Evolutionary conservation across 92 coral and sea anemone genomes (phyloP), one percentile per base, ranked within the genome.

Genomic region (Plumapathes pennacea): DNA sequence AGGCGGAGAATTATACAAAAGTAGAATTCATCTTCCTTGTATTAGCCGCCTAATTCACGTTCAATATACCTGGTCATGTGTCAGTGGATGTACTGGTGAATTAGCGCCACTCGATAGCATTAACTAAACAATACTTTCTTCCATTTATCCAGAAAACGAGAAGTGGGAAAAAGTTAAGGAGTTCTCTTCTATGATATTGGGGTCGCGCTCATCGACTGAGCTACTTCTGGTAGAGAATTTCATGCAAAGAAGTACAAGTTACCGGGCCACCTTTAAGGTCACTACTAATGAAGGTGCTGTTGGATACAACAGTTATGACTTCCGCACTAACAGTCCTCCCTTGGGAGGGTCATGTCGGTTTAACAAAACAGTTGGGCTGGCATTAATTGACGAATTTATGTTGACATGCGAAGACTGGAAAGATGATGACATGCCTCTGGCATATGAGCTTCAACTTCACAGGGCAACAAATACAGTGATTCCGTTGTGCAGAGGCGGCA

Each of bases 261-360:
- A 64, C 19, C 43, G 15, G 27, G 34, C 46, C 5, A 36, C 13
- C 22, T 38, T 64, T 2, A 17, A 19, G 21, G 59, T 50, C 9
- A 5, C n/a, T 0, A 49, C 60, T 0, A 9, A 7, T 0, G 21
- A 64, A 21, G 12, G 32, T 1, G 71, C 48, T 1, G 46, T 48
- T 3, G 71, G 30, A 1, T 49, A 22, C 30, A 1, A 47, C 0
- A 24, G 17, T 36, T 64, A 47, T 5, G 10, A n/a, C 18, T 62
- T 79, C 9, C 51, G 47, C 13, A 57, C 60, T 2, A 79, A 79
- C 67, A 38, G 4, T 0, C 80, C 85, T 4, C 85, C 85, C 0
- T 10, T 46, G 21, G 38, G 57, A 6, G 85, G 85, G 2, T 27
- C 43, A 4, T 79, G 85, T 46, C 18, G 22, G 10, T 29, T 63